These are phyloP conservation scores for Perca schrenkii DNA, from an alignment of 2,113 vertebrate species.

Conservation along the genomic window DNA sequence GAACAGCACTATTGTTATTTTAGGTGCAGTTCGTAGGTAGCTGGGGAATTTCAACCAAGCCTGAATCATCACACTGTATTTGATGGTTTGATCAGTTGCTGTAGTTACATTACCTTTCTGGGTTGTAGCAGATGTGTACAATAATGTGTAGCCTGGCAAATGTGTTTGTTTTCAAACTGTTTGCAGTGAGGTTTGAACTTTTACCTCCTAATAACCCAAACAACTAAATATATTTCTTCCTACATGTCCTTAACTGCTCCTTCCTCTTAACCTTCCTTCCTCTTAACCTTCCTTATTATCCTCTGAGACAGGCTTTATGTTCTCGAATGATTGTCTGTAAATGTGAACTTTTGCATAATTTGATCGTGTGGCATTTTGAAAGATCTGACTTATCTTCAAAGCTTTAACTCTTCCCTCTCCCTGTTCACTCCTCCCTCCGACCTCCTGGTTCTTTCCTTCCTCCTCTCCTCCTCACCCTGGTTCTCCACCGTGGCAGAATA, in stretches of 20 bases:
- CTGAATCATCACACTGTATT: neutral
- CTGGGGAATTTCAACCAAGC: neutral
- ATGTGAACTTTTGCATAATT: neutral
- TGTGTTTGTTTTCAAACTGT: neutral
- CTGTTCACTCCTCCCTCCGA: neutral
- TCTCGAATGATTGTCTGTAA: neutral
- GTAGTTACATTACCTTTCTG: neutral
- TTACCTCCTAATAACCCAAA: neutral
- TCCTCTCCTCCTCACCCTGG: constrained; percentile 67
- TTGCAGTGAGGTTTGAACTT: constrained; percentile 9
- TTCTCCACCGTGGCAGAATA: constrained; percentile 86
- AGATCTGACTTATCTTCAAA: constrained; percentile 3
- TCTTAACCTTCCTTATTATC: neutral
- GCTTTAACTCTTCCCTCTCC: constrained; percentile 38
- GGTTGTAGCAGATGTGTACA: neutral
- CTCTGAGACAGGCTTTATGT: neutral
- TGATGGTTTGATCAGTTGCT: neutral
- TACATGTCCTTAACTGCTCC: neutral
- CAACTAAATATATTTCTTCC: constrained; percentile 1
- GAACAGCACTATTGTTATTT: neutral
- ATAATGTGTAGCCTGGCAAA: neutral
- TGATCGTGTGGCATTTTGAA: neutral
- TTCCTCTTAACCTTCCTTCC: neutral
- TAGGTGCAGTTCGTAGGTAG: neutral
- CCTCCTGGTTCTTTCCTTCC: constrained; percentile 44